A percentile compares a stretch with the other conserved stretches of the same genome.
Evolutionary conservation across 2,113 vertebrate species (phyloP).

Genomic region (Podarcis raffonei): DNA sequence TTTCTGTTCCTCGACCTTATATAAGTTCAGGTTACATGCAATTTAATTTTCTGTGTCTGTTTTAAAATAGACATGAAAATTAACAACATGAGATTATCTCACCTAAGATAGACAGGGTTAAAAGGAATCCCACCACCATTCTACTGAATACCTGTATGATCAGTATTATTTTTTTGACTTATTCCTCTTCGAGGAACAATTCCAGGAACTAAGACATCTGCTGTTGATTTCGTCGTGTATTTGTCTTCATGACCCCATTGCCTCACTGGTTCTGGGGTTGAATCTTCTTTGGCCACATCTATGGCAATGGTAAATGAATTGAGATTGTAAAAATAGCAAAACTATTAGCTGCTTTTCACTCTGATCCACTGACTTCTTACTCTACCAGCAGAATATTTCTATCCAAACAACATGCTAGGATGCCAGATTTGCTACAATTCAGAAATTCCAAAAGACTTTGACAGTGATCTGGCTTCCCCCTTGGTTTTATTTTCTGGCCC

Average conservation of each 20-base stretch:
- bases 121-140: constrained; percentile 34
- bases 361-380: background rate
- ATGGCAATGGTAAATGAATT: constrained; percentile 9
- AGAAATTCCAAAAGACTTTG: background rate
- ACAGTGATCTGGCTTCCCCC: background rate
- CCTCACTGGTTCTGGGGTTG: constrained; percentile 11
- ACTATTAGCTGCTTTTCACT: background rate
- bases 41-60: background rate
- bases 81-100: background rate
- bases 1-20: background rate
- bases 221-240: constrained; percentile 38
- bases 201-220: constrained; percentile 9
- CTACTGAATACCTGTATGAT: constrained; percentile 32
- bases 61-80: background rate
- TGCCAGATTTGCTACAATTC: background rate
- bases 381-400: background rate
- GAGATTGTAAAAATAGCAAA: background rate
- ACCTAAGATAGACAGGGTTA: background rate
- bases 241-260: constrained; percentile 37
- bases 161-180: constrained; percentile 32
- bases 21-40: background rate
- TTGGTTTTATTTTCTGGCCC: background rate
- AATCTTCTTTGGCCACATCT: constrained; percentile 13
- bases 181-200: constrained; percentile 34
- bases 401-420: background rate